Evolutionary conservation across 2,113 vertebrate genomes (phyloP).

Genomic region (Laterallus jamaicensis): DNA sequence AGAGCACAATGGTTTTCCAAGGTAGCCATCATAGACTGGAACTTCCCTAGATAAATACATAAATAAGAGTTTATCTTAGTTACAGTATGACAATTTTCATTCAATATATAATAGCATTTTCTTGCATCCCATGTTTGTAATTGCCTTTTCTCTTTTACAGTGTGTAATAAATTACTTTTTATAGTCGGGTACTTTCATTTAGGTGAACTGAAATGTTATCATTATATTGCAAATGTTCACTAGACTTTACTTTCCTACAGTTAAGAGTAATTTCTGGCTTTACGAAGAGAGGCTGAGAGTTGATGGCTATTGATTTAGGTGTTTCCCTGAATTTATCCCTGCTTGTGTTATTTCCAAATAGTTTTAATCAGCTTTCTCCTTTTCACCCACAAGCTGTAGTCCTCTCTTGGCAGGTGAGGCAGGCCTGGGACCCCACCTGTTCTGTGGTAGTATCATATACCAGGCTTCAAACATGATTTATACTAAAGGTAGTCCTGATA

Average conservation of each 20-base stretch:
- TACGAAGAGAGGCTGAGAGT: not conserved
- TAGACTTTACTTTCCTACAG: conserved; percentile 1
- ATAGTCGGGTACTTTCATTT: conserved; percentile 19
- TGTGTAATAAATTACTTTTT: conserved; percentile 42
- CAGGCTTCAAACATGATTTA: not conserved
- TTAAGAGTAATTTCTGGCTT: conserved; percentile 8
- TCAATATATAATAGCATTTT: not conserved
- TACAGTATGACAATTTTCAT: conserved; percentile 15
- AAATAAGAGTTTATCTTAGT: conserved; percentile 24
- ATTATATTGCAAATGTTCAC: conserved; percentile 1
- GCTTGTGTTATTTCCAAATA: not conserved
- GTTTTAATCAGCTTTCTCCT: not conserved
- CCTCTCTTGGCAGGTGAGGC: not conserved
- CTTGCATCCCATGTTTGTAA: conserved; percentile 23
- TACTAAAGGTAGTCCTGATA: not conserved
- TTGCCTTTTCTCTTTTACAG: conserved; percentile 34
- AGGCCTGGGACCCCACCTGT: not conserved
- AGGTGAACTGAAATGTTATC: conserved; percentile 33
- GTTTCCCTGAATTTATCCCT: conserved; percentile 1
- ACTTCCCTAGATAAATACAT: not conserved
- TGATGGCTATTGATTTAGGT: conserved; percentile 5
- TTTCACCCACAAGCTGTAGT: not conserved
- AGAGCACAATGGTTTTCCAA: not conserved
- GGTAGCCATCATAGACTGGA: not conserved
- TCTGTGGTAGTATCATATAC: rapidly evolving